These are phyloP conservation scores for Gallinago solitaria DNA, from an alignment of 2,797 vertebrate species.

Conservation along the genomic window DNA sequence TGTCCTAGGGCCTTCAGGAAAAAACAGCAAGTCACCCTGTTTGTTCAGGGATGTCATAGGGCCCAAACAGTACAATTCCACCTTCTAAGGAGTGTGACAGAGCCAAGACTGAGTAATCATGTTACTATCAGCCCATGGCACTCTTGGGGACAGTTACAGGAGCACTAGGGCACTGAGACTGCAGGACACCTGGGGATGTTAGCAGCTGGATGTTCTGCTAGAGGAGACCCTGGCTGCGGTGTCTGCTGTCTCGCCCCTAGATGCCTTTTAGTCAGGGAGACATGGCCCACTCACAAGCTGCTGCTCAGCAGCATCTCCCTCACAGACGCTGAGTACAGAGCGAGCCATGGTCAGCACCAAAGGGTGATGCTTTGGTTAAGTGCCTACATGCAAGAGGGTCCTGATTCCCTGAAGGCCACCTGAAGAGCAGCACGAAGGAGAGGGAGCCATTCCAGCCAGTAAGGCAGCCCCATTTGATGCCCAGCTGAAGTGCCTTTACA, in stretches of 20 bases:
- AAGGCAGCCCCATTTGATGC: too few species aligned
- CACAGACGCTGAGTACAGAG: accelerated
- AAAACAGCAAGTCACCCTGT: neutral
- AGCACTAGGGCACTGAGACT: neutral
- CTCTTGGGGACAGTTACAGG: neutral
- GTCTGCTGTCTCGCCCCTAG: neutral
- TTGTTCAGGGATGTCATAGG: neutral
- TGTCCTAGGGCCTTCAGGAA: neutral
- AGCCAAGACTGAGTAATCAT: neutral
- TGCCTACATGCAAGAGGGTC: neutral
- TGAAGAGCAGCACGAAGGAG: too few species aligned
- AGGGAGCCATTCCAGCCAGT: too few species aligned
- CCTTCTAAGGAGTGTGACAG: neutral
- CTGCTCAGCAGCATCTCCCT: neutral
- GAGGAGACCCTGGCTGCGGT: neutral
- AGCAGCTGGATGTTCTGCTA: neutral
- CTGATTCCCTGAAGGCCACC: neutral
- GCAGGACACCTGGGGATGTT: neutral
- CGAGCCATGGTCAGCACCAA: neutral
- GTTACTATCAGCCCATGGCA: neutral
- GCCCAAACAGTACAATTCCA: neutral
- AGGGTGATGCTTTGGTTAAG: neutral
- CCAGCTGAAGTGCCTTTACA: too few species aligned
- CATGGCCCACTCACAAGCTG: accelerated
- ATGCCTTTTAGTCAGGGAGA: neutral